Evolutionary conservation across 2,888 invertebrate species (phyloP).

Genomic region (Abscondita cerata): DNA sequence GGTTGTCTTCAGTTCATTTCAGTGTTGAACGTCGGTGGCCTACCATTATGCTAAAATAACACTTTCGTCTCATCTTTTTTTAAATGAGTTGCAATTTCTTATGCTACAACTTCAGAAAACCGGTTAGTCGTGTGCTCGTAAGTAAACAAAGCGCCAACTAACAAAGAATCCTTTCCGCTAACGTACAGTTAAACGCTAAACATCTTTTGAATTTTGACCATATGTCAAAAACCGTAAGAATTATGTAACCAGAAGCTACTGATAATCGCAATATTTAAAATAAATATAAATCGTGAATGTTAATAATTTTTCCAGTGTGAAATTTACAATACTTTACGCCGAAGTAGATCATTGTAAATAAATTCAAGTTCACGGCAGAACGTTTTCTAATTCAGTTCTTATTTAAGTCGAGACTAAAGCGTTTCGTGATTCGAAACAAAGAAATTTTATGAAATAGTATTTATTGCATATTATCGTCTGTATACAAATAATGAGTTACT

Average conservation of each 20-base stretch:
- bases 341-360: neutral
- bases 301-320: too few relatives aligned
- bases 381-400: slow-evolving; percentile 24
- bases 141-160: slow-evolving; percentile 16
- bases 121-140: slow-evolving; percentile 30
- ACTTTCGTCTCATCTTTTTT: slow-evolving; percentile 11
- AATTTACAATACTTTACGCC: too few relatives aligned
- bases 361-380: slow-evolving; percentile 14
- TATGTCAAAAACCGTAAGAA: neutral
- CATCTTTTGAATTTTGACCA: neutral
- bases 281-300: too few relatives aligned
- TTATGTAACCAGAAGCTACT: too few relatives aligned
- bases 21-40: too few relatives aligned
- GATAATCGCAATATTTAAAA: too few relatives aligned
- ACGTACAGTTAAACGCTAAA: neutral
- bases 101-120: slow-evolving; percentile 14
- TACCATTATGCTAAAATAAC: too few relatives aligned
- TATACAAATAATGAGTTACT: too few relatives aligned
- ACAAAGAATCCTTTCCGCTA: slow-evolving; percentile 15
- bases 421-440: slow-evolving; percentile 15
- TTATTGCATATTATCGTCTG: too few relatives aligned
- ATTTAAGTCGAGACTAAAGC: slow-evolving; percentile 21
- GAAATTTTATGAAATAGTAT: neutral
- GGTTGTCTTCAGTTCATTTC: too few relatives aligned
- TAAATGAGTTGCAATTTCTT: neutral